These are phyloP conservation scores for Bergia puertoricense DNA, from an alignment of 92 coral and sea anemone species.

Conservation along the genomic window DNA sequence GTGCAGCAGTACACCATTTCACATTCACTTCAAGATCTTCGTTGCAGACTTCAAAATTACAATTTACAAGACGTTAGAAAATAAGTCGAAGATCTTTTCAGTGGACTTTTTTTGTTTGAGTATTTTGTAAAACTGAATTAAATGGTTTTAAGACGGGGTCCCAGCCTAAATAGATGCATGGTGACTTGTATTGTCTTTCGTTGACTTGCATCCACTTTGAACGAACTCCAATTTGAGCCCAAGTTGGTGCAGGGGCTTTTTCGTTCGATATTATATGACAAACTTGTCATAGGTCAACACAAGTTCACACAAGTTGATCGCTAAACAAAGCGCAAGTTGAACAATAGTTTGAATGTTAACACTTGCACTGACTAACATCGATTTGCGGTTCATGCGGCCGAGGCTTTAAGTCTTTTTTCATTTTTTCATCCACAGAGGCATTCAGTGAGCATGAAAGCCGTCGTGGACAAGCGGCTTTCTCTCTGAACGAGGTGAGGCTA, in stretches of 20 bases:
- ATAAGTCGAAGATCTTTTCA: too few relatives aligned
- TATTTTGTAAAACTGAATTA: too few relatives aligned
- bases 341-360: neutral
- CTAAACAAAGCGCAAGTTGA: too few relatives aligned
- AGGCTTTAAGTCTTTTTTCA: neutral
- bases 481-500: constrained; percentile 33
- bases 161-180: too few relatives aligned
- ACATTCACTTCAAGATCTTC: neutral
- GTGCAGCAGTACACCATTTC: too few relatives aligned
- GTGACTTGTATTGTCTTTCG: neutral
- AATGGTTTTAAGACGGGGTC: too few relatives aligned
- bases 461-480: constrained; percentile 15
- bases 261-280: too few relatives aligned
- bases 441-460: neutral
- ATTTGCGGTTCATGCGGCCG: neutral
- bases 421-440: neutral
- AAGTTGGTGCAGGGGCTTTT: too few relatives aligned
- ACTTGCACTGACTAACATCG: neutral
- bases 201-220: neutral
- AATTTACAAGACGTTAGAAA: too few relatives aligned
- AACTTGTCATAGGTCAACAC: neutral
- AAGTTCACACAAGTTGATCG: neutral
- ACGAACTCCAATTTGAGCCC: neutral
- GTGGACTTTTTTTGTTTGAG: too few relatives aligned
- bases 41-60: neutral